Evolutionary conservation across 2,797 vertebrate genomes (phyloP).

Genomic region (Sebastes baramenuke): DNA sequence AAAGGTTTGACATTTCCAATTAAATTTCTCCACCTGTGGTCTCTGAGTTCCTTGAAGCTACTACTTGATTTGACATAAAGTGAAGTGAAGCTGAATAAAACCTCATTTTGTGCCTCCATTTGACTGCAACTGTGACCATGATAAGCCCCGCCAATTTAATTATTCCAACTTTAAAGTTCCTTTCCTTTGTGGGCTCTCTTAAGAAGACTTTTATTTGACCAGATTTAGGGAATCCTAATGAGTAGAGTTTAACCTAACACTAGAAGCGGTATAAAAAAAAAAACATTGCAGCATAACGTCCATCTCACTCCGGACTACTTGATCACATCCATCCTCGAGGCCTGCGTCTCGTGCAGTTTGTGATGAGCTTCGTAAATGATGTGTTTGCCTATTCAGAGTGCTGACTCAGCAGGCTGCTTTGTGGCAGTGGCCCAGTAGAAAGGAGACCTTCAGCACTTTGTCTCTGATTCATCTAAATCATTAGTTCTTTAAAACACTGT

Average conservation of each 20-base stretch:
- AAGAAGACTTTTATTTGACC: background rate
- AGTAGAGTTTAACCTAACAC: background rate
- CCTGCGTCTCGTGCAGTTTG: slow-evolving; percentile 39
- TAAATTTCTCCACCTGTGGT: slow-evolving; percentile 3
- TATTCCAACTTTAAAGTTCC: background rate
- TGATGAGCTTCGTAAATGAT: slow-evolving; percentile 63
- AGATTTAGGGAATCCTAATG: background rate
- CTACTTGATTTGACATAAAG: background rate
- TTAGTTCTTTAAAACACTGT: slow-evolving; percentile 66
- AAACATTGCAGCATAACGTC: background rate
- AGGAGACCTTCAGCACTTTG: slow-evolving; percentile 72
- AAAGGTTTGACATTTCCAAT: slow-evolving; percentile 32
- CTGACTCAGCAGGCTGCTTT: slow-evolving; percentile 65
- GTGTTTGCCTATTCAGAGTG: slow-evolving; percentile 54
- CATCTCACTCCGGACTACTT: background rate
- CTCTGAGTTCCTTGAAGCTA: background rate
- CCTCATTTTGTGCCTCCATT: background rate
- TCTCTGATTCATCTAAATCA: slow-evolving; percentile 71
- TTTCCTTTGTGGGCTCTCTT: background rate
- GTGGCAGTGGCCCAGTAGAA: slow-evolving; percentile 57
- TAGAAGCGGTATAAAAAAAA: background rate
- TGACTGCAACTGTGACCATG: background rate
- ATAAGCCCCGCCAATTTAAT: background rate
- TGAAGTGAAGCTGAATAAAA: background rate
- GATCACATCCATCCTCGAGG: slow-evolving; percentile 23